Conservation (phyloP, 2,797 vertebrate species). For the Morelia viridis region DNA sequence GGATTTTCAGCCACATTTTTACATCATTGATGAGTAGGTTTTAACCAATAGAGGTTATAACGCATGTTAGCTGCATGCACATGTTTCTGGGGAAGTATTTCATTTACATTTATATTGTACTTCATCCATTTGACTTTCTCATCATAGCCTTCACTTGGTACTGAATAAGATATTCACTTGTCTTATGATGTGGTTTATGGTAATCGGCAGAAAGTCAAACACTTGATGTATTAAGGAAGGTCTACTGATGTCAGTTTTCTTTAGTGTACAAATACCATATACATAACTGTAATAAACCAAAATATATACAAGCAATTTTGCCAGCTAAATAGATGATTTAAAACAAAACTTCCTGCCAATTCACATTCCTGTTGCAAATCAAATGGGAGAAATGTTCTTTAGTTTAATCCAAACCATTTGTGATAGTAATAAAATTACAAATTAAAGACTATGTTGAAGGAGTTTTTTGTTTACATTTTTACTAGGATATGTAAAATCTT, state of each 20-base stretch:
- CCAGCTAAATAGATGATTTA: conserved; percentile 53
- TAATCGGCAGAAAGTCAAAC: neutral
- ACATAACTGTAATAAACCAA: conserved; percentile 48
- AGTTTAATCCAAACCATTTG: conserved; percentile 26
- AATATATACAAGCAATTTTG: conserved; percentile 51
- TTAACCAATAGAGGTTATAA: neutral
- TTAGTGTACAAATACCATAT: conserved; percentile 52
- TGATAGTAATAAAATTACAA: conserved; percentile 34
- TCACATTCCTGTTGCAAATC: conserved; percentile 48
- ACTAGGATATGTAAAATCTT: neutral
- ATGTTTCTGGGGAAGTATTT: conserved; percentile 36
- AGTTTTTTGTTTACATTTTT: neutral
- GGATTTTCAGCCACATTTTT: conserved; percentile 39
- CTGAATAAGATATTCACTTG: neutral
- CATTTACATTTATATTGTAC: neutral
- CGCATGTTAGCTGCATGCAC: conserved; percentile 30
- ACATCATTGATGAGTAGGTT: neutral
- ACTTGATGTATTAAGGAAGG: neutral
- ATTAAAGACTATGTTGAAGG: conserved; percentile 1
- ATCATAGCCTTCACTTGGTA: neutral
- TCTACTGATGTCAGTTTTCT: conserved; percentile 43
- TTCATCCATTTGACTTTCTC: conserved; percentile 13
- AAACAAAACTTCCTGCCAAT: conserved; percentile 11
- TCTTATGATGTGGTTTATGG: conserved; percentile 24
- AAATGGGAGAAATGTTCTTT: conserved; percentile 35